Percentiles rank a stretch among this genome's conserved stretches.
Conservation (phyloP, 2,113 vertebrate genomes). For the Nyctibius bracteatus region DNA sequence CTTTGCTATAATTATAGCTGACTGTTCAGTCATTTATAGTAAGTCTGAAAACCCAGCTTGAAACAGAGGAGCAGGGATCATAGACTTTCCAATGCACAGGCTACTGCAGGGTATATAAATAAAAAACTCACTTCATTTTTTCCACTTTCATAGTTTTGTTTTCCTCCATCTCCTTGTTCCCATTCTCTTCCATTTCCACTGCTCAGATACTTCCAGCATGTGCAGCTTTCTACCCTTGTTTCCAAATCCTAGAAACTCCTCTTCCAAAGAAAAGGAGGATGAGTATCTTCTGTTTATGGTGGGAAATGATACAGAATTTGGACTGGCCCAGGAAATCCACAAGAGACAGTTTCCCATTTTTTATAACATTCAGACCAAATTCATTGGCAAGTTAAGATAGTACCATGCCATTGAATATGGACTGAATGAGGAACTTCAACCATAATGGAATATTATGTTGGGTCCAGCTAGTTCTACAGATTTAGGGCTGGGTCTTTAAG, state of each 20-base stretch:
- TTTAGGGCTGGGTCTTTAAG: not conserved
- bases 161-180: not conserved
- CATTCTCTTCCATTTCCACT: not conserved
- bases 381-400: not conserved
- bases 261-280: not conserved
- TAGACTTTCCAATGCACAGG: not conserved
- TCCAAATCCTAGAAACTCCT: not conserved
- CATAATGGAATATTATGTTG: not conserved
- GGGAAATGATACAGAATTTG: not conserved
- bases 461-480: not conserved
- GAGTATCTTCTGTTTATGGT: not conserved
- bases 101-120: not conserved
- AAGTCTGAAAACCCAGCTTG: constrained; percentile 4
- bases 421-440: not conserved
- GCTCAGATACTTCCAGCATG: not conserved
- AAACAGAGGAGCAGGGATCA: not conserved
- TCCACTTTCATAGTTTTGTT: not conserved
- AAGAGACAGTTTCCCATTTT: not conserved
- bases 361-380: not conserved
- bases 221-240: not conserved
- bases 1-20: constrained; percentile 64
- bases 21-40: constrained; percentile 51
- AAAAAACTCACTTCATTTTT: constrained; percentile 7
- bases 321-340: not conserved
- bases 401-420: not conserved